Evolutionary conservation across 2,888 invertebrate species (phyloP), one percentile per base, ranked within the genome.

Genomic region (Cataglyphis albicans): DNA sequence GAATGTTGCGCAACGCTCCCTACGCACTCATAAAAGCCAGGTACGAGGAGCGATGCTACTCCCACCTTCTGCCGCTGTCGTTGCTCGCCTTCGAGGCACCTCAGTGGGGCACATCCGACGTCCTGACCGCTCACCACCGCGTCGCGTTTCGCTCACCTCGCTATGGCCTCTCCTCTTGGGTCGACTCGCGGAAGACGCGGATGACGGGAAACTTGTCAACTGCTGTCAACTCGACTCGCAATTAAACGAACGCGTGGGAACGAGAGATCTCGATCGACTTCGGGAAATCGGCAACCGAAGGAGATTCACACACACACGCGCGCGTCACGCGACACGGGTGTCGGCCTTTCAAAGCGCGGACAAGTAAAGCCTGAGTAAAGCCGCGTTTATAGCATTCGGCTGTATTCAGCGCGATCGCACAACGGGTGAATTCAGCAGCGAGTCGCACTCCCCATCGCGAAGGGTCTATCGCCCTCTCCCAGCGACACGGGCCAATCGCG

Each of bases 361-460:
- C 48, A 18, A 48, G 48, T 48, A 48, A 25, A 52, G 61, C 38
- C 6, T 48, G 48, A 15, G 6, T 29, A 41, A 73, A 74, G 55
- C 73, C 41, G 25, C 57, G 76, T 76, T 15, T n/a, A n/a, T 61
- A 67, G 80, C 65, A 67, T 68, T 83, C 83, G 65, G 81, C 78
- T 64, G 29, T 35, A 67, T 63, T 83, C 85, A 85, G 80, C 72
- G 67, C 81, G 55, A 48, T 32, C 76, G 76, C n/a, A 84, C 86
- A 83, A 72, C 38, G 70, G 84, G 83, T 76, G 74, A 64, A 84
- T 83, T 88, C 87, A 75, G 80, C 83, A 75, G 80, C 83, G 82
- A 82, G 75, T 21, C 88, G 85, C 82, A 85, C 74, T 83, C 84
- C 84, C 78, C 70, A 48, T 78, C 44, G 35, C 70, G 70, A 68